A percentile compares a stretch with the other conserved stretches of the same genome.
These are phyloP conservation scores for Limenitis camilla DNA, from an alignment of 2,888 invertebrate genomes.

Conservation along the genomic window DNA sequence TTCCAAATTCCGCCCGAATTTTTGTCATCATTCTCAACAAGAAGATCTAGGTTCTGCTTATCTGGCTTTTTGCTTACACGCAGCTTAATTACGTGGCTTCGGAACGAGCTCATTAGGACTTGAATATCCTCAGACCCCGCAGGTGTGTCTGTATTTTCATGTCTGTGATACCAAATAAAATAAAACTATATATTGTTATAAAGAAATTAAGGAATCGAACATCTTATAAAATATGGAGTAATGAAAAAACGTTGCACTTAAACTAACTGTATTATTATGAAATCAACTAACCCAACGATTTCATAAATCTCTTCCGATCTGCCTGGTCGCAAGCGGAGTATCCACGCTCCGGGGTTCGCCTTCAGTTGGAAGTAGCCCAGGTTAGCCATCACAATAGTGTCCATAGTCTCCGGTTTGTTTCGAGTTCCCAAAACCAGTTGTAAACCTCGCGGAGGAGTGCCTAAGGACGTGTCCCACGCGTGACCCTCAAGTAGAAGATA, in stretches of 20 bases:
- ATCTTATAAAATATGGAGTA: not conserved
- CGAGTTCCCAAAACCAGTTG: slow-evolving; percentile 95
- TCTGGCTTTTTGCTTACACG: slow-evolving; percentile 93
- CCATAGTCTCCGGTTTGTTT: slow-evolving; percentile 84
- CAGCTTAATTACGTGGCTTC: slow-evolving; percentile 92
- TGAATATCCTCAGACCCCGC: slow-evolving; percentile 81
- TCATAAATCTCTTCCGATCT: slow-evolving; percentile 96
- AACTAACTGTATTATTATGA: not conserved
- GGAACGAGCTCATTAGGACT: slow-evolving; percentile 86
- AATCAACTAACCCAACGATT: slow-evolving; percentile 79
- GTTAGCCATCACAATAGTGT: slow-evolving; percentile 99
- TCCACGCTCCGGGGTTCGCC: slow-evolving; percentile 98
- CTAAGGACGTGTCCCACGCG: slow-evolving; percentile 93
- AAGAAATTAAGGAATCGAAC: not conserved
- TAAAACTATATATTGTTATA: not conserved
- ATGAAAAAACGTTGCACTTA: too few species aligned
- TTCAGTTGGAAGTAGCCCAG: slow-evolving; percentile 97
- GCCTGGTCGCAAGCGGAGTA: slow-evolving; percentile 90
- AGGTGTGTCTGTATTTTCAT: slow-evolving; percentile 84
- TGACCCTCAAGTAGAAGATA: slow-evolving; percentile 95
- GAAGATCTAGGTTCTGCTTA: slow-evolving; percentile 88
- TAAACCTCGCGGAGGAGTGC: slow-evolving; percentile 97
- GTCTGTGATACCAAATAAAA: slow-evolving; percentile 58
- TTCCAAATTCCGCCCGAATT: slow-evolving; percentile 89
- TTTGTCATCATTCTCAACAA: slow-evolving; percentile 85